phyloP scores from a whole-genome alignment of 2,888 invertebrate species.

The Eudasyphora cyanicolor region DNA sequence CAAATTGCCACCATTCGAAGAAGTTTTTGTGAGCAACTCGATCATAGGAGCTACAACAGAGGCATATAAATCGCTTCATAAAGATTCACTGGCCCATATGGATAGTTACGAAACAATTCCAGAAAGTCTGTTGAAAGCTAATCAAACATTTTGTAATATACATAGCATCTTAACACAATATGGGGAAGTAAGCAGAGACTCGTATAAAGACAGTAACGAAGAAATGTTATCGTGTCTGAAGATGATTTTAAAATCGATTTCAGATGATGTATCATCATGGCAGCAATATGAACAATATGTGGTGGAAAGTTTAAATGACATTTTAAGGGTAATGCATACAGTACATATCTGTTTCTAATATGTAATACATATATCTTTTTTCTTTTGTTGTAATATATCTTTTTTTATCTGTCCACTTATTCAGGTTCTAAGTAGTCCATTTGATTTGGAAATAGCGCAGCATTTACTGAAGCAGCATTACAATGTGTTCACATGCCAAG shows the following conservation, averaged over 20 bases:
- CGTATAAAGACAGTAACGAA: constrained; percentile 71
- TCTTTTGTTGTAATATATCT: no score
- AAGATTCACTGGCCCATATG: constrained; percentile 53
- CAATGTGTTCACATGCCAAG: constrained; percentile 68
- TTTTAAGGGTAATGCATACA: constrained; percentile 72
- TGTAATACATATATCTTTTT: background rate
- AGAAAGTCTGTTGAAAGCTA: constrained; percentile 75
- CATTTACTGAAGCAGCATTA: constrained; percentile 75
- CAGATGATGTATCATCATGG: constrained; percentile 75
- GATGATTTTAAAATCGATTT: constrained; percentile 75
- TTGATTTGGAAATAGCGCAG: constrained; percentile 74
- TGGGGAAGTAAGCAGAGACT: constrained; percentile 72
- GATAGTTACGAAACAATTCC: constrained; percentile 66
- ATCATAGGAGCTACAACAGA: constrained; percentile 77
- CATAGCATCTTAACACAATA: constrained; percentile 78
- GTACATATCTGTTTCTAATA: background rate
- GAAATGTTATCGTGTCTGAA: constrained; percentile 71
- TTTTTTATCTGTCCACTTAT: no score
- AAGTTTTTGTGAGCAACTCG: constrained; percentile 75
- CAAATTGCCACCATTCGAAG: constrained; percentile 70
- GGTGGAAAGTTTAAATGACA: constrained; percentile 77
- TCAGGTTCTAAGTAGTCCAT: constrained; percentile 76
- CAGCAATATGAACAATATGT: constrained; percentile 76
- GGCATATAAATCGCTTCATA: constrained; percentile 71
- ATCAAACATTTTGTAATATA: constrained; percentile 79